Conservation (phyloP, 1,140 invertebrate genomes). For the Cataglyphis hispanica region DNA sequence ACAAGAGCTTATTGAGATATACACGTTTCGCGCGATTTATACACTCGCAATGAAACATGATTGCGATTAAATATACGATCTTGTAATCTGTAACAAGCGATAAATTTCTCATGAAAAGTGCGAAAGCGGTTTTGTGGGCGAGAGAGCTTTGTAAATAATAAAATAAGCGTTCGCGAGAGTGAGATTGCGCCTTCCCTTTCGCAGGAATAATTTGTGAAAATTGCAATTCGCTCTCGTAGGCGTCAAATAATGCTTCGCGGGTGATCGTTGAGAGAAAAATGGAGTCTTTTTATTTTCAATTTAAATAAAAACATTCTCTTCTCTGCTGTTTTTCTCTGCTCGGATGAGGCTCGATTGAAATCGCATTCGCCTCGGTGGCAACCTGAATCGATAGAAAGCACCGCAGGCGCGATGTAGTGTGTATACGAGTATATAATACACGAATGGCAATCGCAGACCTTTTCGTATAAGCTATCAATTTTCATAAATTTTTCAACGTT, state of each 20-base stretch:
- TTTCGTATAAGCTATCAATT: conserved; percentile 4
- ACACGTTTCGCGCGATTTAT: neutral
- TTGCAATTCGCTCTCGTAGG: neutral
- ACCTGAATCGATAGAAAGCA: conserved; percentile 55
- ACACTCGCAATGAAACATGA: neutral
- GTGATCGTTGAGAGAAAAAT: neutral
- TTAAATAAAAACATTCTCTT: neutral
- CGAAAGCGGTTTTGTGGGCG: neutral
- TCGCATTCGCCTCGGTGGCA: conserved; percentile 17
- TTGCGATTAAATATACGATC: neutral
- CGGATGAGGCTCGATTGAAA: conserved; percentile 34
- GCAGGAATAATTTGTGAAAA: neutral
- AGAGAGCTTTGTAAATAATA: neutral
- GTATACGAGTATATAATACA: conserved; percentile 19
- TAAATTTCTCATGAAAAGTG: neutral
- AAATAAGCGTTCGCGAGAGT: neutral
- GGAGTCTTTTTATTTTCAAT: neutral
- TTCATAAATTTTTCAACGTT: conserved; percentile 45
- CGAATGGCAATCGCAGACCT: neutral
- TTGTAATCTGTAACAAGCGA: neutral
- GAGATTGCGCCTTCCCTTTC: neutral
- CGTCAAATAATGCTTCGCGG: neutral
- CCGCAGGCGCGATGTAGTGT: neutral
- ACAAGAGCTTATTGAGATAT: neutral
- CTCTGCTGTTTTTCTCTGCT: conserved; percentile 18